Conservation (phyloP, 2,888 invertebrate species). For the Hofmannophila pseudospretella region DNA sequence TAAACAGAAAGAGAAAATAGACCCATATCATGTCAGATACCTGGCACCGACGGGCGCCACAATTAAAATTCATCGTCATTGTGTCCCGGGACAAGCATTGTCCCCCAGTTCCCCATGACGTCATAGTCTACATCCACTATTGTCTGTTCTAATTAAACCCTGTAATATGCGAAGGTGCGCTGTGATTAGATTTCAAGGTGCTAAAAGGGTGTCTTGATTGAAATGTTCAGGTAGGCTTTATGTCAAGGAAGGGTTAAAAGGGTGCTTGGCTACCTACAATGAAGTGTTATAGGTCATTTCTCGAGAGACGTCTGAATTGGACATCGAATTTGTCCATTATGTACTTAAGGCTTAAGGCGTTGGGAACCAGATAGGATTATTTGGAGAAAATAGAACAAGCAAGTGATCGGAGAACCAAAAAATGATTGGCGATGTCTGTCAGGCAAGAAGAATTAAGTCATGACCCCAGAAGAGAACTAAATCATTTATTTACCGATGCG, state of each 20-base stretch:
- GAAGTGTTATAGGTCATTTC: constrained; percentile 1
- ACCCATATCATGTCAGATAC: constrained; percentile 32
- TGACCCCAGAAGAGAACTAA: too few species aligned
- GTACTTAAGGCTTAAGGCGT: too few species aligned
- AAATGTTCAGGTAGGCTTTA: constrained; percentile 24
- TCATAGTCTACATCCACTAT: constrained; percentile 35
- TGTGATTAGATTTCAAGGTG: constrained; percentile 60
- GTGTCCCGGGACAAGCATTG: constrained; percentile 39
- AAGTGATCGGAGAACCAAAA: too few species aligned
- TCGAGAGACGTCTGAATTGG: not conserved
- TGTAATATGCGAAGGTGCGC: constrained; percentile 37
- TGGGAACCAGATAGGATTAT: too few species aligned
- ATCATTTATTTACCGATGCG: too few species aligned
- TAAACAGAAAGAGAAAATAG: not conserved
- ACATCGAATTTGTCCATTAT: too few species aligned
- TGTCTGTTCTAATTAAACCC: constrained; percentile 53
- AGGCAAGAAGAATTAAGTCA: too few species aligned
- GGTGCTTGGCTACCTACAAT: not conserved
- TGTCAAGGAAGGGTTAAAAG: constrained; percentile 5
- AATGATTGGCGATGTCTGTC: too few species aligned
- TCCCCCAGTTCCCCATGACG: constrained; percentile 34
- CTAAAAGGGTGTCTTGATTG: constrained; percentile 31
- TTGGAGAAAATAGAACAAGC: too few species aligned
- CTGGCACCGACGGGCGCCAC: constrained; percentile 20
- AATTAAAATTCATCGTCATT: constrained; percentile 48